Base-by-base conservation (phyloP, 1,140 invertebrate genomes). In the Scaptomyza montana region DNA sequence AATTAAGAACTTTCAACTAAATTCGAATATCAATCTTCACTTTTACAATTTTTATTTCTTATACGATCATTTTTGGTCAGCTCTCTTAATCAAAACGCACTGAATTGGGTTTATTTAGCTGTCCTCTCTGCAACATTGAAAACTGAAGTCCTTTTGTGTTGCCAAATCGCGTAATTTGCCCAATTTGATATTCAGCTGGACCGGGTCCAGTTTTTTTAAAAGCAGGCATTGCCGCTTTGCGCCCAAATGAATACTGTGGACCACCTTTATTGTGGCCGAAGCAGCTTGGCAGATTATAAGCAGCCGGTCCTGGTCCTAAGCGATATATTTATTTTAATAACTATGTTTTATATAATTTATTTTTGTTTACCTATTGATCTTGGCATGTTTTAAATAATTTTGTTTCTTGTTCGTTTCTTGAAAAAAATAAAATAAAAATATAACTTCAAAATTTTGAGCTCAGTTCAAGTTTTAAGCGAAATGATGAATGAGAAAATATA, bases 231-330 rank as follows among this genome's bases (percentile, higher is more conserved):
- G 45, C 12, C 2, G 64, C 50, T 7, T 43, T 67, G 2, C 56
- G 64, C 1, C 70, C 70, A 50, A 73, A 73, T 0, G 70, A 68
- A 55, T 68, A 73, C 5, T 73, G 70, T 5, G 64, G 70, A 4
- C 70, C 64, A 1, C 69, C 47, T 8, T 60, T 60, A 5, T 54
- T 49, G 4, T 45, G 55, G 1, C 70, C 70, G 50, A 73, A 73
- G 5, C 64, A 61, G 36, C 70, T 73, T 3, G 70, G 70, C 36
- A 73, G 33, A 0, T 16, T 68, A 19, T 73, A 73, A 2, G 70
- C 70, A 9, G 70, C 70, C 0, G 70, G 70, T 28, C 70, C 70
- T 7, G 70, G 70, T 73, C 70, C 70, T 73, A 54, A 0, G 28
- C 21, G 1, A 13, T 16, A 16, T 16, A 43, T 16, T 28, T 9